Percentiles rank a stretch among this genome's conserved stretches.
These are phyloP conservation scores for Cyphomyrus discorhynchus DNA, from an alignment of 2,113 vertebrate species.

Conservation along the genomic window DNA sequence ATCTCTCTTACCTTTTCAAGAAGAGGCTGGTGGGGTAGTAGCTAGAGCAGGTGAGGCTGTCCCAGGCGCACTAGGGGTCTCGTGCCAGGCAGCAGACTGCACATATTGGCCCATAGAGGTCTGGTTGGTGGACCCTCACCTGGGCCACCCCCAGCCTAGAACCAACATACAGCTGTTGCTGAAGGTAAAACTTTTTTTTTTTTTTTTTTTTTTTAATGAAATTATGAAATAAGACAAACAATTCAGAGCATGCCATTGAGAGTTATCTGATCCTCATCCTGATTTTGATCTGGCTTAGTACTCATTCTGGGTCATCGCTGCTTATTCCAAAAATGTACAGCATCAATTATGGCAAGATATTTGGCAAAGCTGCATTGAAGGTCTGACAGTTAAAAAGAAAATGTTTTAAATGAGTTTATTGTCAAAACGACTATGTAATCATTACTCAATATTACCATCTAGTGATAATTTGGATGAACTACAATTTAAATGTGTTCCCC, in stretches of 20 bases:
- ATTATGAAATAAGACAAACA: background rate
- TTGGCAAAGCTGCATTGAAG: background rate
- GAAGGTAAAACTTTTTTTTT: background rate
- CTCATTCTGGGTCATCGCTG: background rate
- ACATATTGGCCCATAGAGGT: slow-evolving; percentile 87
- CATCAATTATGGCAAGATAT: background rate
- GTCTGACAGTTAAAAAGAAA: background rate
- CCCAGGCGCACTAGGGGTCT: slow-evolving; percentile 95
- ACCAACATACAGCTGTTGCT: slow-evolving; percentile 94
- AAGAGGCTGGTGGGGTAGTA: slow-evolving; percentile 75
- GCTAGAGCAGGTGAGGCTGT: slow-evolving; percentile 83
- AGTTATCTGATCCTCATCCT: background rate
- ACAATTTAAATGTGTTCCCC: slow-evolving; percentile 15
- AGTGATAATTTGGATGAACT: slow-evolving; percentile 24
- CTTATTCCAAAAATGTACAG: background rate
- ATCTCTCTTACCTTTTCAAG: slow-evolving; percentile 72
- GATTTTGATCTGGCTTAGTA: background rate
- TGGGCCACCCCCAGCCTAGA: slow-evolving; percentile 74
- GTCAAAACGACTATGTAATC: background rate
- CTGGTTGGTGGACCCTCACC: slow-evolving; percentile 84
- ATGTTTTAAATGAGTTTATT: background rate
- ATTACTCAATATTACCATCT: background rate
- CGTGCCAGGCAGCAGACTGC: slow-evolving; percentile 89
- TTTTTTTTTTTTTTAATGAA: background rate
- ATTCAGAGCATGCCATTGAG: background rate